These are phyloP conservation scores for human DNA, from an alignment of 2,113 vertebrate species.

Conservation along the genomic window DNA sequence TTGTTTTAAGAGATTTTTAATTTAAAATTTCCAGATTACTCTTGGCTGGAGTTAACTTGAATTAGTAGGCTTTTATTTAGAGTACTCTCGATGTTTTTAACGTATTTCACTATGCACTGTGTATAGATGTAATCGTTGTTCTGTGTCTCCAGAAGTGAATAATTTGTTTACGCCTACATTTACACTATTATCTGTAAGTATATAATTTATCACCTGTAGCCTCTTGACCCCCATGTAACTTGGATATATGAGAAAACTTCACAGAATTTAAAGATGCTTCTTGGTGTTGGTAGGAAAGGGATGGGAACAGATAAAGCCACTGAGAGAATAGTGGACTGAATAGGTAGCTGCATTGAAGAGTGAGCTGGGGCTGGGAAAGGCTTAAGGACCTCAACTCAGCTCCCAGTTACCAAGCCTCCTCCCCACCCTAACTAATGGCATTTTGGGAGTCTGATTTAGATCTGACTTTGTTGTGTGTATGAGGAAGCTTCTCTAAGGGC, in stretches of 20 bases:
- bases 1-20: not conserved
- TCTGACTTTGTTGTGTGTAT: not conserved
- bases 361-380: not conserved
- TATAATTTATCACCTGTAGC: not conserved
- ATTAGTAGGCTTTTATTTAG: too few relatives aligned
- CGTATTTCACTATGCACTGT: not conserved
- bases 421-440: not conserved
- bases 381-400: not conserved
- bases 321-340: not conserved
- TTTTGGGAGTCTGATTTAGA: not conserved
- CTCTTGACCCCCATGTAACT: not conserved
- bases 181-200: not conserved
- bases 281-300: not conserved
- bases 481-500: constrained; percentile 9
- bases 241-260: not conserved
- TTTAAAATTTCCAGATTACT: constrained; percentile 12
- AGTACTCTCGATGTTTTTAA: too few relatives aligned
- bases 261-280: not conserved
- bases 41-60: not conserved
- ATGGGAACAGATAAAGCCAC: not conserved
- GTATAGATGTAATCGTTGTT: not conserved
- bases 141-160: constrained; percentile 4
- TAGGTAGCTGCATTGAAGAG: not conserved
- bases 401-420: not conserved
- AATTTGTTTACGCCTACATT: not conserved